Evolutionary conservation across 2,113 vertebrate genomes (phyloP).

Genomic region (Leptodactylus fuscus): DNA sequence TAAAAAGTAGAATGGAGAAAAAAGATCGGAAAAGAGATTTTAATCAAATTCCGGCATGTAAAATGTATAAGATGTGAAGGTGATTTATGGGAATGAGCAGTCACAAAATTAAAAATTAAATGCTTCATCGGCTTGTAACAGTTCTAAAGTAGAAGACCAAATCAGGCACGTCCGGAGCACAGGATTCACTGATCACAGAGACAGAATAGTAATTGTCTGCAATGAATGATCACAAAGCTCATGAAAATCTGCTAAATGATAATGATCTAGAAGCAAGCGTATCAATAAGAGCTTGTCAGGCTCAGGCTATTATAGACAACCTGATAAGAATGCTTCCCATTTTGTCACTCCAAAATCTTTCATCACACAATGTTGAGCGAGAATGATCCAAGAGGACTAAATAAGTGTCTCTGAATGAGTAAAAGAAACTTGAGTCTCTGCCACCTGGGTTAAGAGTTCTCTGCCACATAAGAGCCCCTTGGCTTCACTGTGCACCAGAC

Average conservation of each 20-base stretch:
- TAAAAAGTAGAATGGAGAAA: neutral
- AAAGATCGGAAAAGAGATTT: neutral
- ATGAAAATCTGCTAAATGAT: constrained; percentile 8
- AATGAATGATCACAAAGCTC: constrained; percentile 22
- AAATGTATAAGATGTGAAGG: constrained; percentile 21
- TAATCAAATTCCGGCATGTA: constrained; percentile 6
- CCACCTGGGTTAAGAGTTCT: too few species aligned
- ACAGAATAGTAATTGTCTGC: constrained; percentile 13
- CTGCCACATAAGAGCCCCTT: too few species aligned
- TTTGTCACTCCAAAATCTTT: neutral
- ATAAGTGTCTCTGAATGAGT: too few species aligned
- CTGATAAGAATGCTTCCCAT: neutral
- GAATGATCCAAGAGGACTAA: neutral
- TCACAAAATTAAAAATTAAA: constrained; percentile 44
- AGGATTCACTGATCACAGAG: constrained; percentile 7
- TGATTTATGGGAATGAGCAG: constrained; percentile 34
- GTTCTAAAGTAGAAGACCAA: neutral
- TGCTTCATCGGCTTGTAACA: neutral
- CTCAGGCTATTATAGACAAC: neutral
- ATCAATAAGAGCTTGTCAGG: constrained; percentile 11
- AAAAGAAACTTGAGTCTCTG: too few species aligned
- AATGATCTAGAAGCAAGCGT: neutral
- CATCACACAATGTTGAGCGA: neutral
- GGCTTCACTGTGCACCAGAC: too few species aligned
- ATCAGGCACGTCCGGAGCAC: neutral